Evolutionary conservation across 2,113 vertebrate genomes (phyloP).

Genomic region (Rana temporaria): DNA sequence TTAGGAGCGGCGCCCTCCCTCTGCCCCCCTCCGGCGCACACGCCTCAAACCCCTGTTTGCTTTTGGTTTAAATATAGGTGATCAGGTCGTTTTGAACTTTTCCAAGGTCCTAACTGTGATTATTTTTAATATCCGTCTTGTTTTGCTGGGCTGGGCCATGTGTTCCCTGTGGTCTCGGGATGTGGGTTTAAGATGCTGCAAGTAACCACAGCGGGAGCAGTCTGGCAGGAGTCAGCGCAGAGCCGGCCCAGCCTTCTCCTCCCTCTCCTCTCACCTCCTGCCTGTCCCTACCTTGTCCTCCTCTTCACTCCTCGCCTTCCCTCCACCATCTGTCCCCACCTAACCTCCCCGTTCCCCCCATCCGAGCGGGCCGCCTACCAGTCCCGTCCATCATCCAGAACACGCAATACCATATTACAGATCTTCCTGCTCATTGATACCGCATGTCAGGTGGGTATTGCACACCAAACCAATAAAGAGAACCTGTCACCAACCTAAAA

Average conservation of each 20-base stretch:
- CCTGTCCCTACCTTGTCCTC: conserved; percentile 23
- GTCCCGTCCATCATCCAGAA: no score
- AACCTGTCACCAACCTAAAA: no score
- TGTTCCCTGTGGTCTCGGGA: conserved; percentile 54
- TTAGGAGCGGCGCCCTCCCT: conserved; percentile 26
- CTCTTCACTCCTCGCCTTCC: conserved; percentile 13
- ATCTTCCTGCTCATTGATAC: no score
- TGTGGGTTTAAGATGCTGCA: conserved; percentile 51
- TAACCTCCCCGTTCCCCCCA: conserved; percentile 31
- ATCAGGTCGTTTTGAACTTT: conserved; percentile 55
- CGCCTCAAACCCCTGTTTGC: conserved; percentile 49
- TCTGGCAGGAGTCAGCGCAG: background rate
- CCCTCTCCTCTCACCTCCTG: conserved; percentile 7
- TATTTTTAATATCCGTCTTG: conserved; percentile 54
- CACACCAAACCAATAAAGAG: no score
- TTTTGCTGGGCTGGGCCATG: conserved; percentile 52
- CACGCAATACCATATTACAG: no score
- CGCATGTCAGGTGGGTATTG: no score
- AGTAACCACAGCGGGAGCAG: conserved; percentile 39
- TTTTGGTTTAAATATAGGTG: conserved; percentile 54
- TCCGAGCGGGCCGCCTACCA: no score
- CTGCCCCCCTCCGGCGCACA: conserved; percentile 5
- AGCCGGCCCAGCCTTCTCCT: background rate
- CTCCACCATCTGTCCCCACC: conserved; percentile 35
- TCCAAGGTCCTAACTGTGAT: conserved; percentile 47